phyloP scores from a whole-genome alignment of 1,140 invertebrate genomes.

The Diabrotica undecimpunctata region DNA sequence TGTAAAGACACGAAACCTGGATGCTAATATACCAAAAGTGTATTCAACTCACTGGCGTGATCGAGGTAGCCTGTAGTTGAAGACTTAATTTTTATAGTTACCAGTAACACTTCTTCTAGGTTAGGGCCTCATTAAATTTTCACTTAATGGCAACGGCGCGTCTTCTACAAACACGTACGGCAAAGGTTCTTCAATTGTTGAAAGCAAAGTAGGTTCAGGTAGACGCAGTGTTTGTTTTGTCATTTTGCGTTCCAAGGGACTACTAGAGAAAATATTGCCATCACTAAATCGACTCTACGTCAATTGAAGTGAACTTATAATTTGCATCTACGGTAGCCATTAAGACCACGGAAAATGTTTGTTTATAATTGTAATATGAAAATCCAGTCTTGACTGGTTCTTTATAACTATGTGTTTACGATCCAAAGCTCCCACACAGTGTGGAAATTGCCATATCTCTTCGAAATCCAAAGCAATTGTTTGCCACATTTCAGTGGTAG shows the following conservation, averaged over 20 bases:
- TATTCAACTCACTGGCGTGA: no score
- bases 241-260: conserved; percentile 11
- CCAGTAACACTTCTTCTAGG: no score
- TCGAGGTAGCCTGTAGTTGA: no score
- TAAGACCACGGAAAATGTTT: conserved; percentile 46
- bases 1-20: no score
- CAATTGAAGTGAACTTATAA: conserved; percentile 39
- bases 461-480: conserved; percentile 33
- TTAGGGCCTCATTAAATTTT: no score
- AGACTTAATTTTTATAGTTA: no score
- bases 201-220: conserved; percentile 13
- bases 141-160: conserved; percentile 50
- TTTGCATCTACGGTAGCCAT: conserved; percentile 46
- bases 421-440: conserved; percentile 47
- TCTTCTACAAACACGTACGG: conserved; percentile 38
- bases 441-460: conserved; percentile 43
- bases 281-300: conserved; percentile 21
- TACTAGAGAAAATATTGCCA: conserved; percentile 17
- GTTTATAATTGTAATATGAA: conserved; percentile 47
- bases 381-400: conserved; percentile 40
- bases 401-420: conserved; percentile 50
- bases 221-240: conserved; percentile 15
- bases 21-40: no score
- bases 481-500: conserved; percentile 30
- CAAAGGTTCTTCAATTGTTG: conserved; percentile 2